A percentile compares a stretch with the other conserved stretches of the same genome.
These are phyloP conservation scores for Peromyscus aztecus DNA, from an alignment of 2,797 vertebrate genomes.

Conservation along the genomic window DNA sequence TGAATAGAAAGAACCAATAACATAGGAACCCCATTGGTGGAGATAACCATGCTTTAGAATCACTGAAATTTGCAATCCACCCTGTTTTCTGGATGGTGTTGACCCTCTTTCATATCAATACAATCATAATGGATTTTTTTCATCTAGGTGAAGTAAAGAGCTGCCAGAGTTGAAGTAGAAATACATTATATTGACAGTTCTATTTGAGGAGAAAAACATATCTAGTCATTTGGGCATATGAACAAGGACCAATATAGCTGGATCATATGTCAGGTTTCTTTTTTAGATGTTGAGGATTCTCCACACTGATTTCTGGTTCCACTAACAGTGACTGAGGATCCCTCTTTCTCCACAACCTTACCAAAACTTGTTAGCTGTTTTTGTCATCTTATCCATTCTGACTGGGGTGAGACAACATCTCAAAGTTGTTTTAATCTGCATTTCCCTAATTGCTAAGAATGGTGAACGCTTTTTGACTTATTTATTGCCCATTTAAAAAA, in stretches of 20 bases:
- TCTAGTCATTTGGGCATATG: neutral
- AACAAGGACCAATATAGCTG: neutral
- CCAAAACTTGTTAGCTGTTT: neutral
- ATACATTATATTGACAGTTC: neutral
- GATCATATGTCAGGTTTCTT: neutral
- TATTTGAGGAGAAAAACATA: neutral
- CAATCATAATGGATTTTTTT: neutral
- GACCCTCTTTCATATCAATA: neutral
- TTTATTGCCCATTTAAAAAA: neutral
- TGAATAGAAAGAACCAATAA: neutral
- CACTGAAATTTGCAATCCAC: fast-evolving
- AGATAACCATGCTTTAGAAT: neutral
- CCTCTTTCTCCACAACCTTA: neutral
- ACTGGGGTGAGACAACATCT: neutral
- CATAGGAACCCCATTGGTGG: neutral
- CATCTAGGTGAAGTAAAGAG: neutral
- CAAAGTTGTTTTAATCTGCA: neutral
- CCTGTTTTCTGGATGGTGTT: neutral
- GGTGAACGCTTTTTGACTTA: neutral
- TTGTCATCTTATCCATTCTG: neutral
- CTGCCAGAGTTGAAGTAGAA: neutral
- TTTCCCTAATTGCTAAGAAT: neutral
- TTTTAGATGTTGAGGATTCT: neutral
- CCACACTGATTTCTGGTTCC: neutral
- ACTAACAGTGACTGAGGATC: neutral